phyloP scores from a whole-genome alignment of 2,113 vertebrate genomes.

The Nannospalax galili region DNA sequence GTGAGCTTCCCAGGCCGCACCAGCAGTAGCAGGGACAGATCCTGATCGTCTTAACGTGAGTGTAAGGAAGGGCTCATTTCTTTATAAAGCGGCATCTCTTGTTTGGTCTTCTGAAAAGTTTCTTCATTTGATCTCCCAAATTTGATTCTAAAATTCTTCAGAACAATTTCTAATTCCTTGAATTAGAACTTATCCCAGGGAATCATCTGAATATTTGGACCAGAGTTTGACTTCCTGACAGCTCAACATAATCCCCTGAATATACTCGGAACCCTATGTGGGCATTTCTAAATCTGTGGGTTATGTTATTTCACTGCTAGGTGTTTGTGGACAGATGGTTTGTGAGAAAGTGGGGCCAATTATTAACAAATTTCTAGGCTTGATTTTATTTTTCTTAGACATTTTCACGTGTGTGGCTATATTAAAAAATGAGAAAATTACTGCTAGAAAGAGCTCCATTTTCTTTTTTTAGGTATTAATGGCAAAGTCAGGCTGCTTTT shows the following conservation, averaged over 20 bases:
- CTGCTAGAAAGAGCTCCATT: slow-evolving; percentile 80
- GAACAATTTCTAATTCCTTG: background rate
- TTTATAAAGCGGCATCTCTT: background rate
- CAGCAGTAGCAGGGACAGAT: background rate
- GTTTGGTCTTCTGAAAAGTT: background rate
- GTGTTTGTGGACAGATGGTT: slow-evolving; percentile 41
- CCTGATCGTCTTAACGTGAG: background rate
- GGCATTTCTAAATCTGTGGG: slow-evolving; percentile 45
- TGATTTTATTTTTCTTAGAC: slow-evolving; percentile 65
- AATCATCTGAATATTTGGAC: slow-evolving; percentile 33
- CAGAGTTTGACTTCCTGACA: slow-evolving; percentile 38
- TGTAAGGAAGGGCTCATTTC: background rate
- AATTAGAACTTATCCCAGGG: slow-evolving; percentile 23
- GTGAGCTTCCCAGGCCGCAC: background rate
- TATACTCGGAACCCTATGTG: background rate
- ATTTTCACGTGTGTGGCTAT: slow-evolving; percentile 70
- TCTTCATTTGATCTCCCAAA: background rate
- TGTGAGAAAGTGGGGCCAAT: slow-evolving; percentile 42
- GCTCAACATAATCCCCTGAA: slow-evolving; percentile 29
- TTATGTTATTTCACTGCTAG: slow-evolving; percentile 9
- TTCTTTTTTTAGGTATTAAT: slow-evolving; percentile 88
- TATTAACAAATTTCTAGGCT: slow-evolving; percentile 63
- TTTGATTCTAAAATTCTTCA: slow-evolving; percentile 29
- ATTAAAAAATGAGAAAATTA: slow-evolving; percentile 72
- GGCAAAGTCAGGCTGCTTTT: slow-evolving; percentile 82